These are phyloP conservation scores for Spodoptera picta DNA, from an alignment of 2,888 invertebrate species.

Conservation along the genomic window DNA sequence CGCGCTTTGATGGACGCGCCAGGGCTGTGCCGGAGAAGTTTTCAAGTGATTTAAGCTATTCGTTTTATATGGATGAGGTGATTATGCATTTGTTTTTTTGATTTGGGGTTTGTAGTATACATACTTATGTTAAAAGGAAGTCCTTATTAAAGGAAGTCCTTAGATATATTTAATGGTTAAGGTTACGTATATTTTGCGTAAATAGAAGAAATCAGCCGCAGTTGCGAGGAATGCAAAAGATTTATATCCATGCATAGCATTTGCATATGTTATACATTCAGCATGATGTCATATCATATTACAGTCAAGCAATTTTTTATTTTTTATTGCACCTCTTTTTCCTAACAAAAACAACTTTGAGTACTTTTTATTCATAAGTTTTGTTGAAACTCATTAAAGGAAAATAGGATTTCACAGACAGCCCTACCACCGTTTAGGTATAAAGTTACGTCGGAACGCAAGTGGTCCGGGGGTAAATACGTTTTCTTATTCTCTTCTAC, in stretches of 20 bases:
- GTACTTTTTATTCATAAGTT: no score
- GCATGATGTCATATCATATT: not conserved
- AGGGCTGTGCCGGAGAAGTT: slow-evolving; percentile 66
- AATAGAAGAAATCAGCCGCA: no score
- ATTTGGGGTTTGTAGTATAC: not conserved
- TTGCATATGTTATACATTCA: no score
- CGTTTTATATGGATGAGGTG: slow-evolving; percentile 33
- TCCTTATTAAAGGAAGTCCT: not conserved
- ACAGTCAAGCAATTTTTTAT: not conserved
- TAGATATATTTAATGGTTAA: no score
- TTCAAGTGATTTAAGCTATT: slow-evolving; percentile 11
- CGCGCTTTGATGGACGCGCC: slow-evolving; percentile 73
- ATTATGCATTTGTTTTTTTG: slow-evolving; percentile 8
- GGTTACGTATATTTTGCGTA: no score
- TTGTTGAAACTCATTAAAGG: no score
- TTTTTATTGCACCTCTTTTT: no score
- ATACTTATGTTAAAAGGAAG: not conserved
- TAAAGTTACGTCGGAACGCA: slow-evolving; percentile 76
- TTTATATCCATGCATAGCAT: no score
- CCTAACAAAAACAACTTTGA: no score
- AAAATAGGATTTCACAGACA: slow-evolving; percentile 44
- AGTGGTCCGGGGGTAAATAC: slow-evolving; percentile 79
- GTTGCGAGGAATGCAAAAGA: no score
- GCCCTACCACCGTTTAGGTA: slow-evolving; percentile 73
- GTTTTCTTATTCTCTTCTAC: slow-evolving; percentile 71